A percentile compares a stretch with the other conserved stretches of the same genome.
phyloP scores from a whole-genome alignment of 1,140 invertebrate species.

The Trachelipus rathkii region DNA sequence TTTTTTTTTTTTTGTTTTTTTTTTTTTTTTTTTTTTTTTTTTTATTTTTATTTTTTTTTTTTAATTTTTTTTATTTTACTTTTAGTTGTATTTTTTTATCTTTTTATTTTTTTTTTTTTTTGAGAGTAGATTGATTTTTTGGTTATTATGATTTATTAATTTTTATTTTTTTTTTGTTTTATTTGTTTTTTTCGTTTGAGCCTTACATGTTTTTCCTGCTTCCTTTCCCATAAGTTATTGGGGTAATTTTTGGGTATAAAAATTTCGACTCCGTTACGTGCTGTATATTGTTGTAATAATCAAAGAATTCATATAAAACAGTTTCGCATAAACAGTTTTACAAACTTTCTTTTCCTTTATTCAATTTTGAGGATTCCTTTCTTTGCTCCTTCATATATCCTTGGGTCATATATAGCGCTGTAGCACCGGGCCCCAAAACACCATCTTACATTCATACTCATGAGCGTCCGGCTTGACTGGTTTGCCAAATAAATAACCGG shows the following conservation, averaged over 20 bases:
- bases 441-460: conserved; percentile 3
- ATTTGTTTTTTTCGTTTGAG: no score
- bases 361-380: conserved; percentile 7
- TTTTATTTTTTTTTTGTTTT: no score
- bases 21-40: no score
- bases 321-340: not conserved
- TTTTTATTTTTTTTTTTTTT: no score
- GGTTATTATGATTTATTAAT: no score
- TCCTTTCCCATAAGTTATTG: no score
- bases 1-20: no score
- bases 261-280: conserved; percentile 4
- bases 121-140: no score
- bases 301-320: conserved; percentile 1
- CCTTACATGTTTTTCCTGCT: no score
- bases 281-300: conserved; percentile 11
- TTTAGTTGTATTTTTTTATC: no score
- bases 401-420: conserved; percentile 6
- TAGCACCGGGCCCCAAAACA: not conserved
- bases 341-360: not conserved
- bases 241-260: conserved; percentile 7
- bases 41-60: no score
- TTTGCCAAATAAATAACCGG: not conserved
- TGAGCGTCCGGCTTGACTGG: conserved; percentile 5
- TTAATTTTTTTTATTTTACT: no score
- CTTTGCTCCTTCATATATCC: conserved; percentile 7